Evolutionary conservation across 2,113 vertebrate species (phyloP), one percentile per base, ranked within the genome.

Genomic region (Acrocephalus arundinaceus): DNA sequence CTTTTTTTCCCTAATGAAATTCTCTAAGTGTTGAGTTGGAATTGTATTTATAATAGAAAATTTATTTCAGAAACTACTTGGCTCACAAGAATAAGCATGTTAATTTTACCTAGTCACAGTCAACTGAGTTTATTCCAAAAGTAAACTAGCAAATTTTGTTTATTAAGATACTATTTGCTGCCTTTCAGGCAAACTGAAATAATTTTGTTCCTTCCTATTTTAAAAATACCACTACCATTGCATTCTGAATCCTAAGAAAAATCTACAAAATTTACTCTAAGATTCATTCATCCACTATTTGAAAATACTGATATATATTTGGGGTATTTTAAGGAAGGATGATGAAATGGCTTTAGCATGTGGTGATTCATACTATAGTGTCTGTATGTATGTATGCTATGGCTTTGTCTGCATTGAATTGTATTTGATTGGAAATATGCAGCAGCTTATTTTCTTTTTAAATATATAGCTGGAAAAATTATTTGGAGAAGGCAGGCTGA

Each of bases 21-120:
- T 65, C 66, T 24, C 0, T 59, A 67, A 63, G 33, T 52, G 21
- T 75, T 87, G 43, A 54, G 74, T 55, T 82, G 7, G 23, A 91
- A 67, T 82, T 84, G 39, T 66, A 55, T 87, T 91, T 88, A 16
- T 70, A 85, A 37, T n/a, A 81, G 74, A 80, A 93, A 93, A 81
- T 23, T 51, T 73, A 14, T 82, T 95, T 90, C 39, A 43, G 76
- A 91, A 85, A 72, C 87, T 73, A 33, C 49, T 31, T 74, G 22
- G 30, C 43, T 78, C 0, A 4, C 70, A 94, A 88, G 66, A 85
- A 41, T 62, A 78, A 82, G 14, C 12, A 27, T 57, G 52, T 62
- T 93, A 52, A 84, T 90, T 95, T 96, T 92, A 90, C 61, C 35
- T 91, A 61, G 81, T 90, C 41, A 66, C 19, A 71, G 25, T 61